Evolutionary conservation across 2,113 vertebrate species (phyloP).

Genomic region (Rhagologus leucostigma): DNA sequence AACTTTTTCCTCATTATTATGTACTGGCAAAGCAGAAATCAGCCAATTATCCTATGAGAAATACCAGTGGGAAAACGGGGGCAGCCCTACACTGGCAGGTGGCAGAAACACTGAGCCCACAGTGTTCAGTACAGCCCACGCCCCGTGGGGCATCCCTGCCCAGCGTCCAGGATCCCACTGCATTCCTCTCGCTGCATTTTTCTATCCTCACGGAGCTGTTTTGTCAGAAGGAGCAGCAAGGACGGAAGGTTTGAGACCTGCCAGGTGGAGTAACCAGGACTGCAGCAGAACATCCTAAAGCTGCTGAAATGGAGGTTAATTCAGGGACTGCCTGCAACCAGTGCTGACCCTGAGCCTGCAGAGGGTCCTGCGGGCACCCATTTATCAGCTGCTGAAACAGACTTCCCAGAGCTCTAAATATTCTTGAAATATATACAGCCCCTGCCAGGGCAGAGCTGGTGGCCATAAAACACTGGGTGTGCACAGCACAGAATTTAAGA

Average conservation of each 20-base stretch:
- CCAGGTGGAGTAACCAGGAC: background rate
- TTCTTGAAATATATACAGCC: background rate
- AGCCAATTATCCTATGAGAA: background rate
- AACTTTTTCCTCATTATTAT: background rate
- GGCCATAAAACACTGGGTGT: background rate
- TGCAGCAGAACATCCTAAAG: background rate
- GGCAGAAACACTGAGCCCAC: background rate
- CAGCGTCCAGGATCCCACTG: background rate
- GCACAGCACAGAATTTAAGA: background rate
- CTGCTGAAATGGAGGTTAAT: background rate
- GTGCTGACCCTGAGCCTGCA: background rate
- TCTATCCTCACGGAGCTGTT: background rate
- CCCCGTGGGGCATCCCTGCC: background rate
- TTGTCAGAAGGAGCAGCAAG: background rate
- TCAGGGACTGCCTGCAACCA: background rate
- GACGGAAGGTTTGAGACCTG: background rate
- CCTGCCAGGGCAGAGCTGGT: background rate
- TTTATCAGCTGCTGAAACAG: background rate
- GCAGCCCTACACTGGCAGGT: background rate
- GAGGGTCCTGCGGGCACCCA: background rate
- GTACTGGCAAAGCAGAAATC: background rate
- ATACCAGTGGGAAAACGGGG: background rate
- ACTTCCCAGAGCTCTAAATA: background rate
- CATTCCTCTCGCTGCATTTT: background rate
- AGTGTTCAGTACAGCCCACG: rapidly evolving